Conservation (phyloP, 2,888 invertebrate species). For the Didymodactylos carnosus region DNA sequence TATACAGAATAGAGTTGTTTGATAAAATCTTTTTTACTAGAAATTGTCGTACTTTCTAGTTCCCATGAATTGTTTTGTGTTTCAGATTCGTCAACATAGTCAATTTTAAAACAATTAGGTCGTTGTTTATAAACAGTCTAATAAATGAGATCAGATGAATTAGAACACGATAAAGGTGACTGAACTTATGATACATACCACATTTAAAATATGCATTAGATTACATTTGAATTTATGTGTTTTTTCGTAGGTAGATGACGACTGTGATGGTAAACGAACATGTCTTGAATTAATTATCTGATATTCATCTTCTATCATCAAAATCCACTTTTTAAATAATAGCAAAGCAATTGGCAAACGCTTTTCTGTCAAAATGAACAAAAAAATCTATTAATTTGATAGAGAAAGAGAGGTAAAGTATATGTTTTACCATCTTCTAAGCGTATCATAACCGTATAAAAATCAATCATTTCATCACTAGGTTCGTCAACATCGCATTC, state of each 20-base stretch:
- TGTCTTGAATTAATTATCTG: neutral
- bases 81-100: neutral
- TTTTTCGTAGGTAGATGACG: too few relatives aligned
- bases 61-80: neutral
- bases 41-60: neutral
- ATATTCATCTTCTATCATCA: neutral
- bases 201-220: neutral
- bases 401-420: neutral
- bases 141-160: neutral
- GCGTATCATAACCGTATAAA: neutral
- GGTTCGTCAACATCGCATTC: neutral
- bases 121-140: neutral
- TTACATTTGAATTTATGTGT: neutral
- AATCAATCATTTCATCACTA: neutral
- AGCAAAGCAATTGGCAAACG: neutral
- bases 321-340: neutral
- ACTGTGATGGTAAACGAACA: neutral
- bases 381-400: neutral
- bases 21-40: neutral
- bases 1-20: neutral
- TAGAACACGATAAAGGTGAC: neutral
- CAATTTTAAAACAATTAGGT: neutral
- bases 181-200: neutral
- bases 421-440: neutral
- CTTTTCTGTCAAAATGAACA: neutral